These are phyloP conservation scores for Mimachlamys varia DNA, from an alignment of 2,888 invertebrate genomes.

Conservation along the genomic window DNA sequence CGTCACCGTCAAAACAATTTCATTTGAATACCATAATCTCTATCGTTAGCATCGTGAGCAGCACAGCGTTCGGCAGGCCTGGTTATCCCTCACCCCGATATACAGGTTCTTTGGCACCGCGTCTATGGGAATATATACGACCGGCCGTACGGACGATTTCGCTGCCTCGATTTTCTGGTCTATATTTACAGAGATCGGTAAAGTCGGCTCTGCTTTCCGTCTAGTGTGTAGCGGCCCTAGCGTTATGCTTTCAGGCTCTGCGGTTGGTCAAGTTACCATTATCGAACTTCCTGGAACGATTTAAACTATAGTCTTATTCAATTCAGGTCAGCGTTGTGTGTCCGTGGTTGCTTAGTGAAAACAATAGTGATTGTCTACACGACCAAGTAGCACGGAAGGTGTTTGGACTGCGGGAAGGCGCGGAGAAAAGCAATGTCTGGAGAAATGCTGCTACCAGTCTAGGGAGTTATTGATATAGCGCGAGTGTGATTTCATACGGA, in stretches of 20 bases:
- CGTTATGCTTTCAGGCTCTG: background rate
- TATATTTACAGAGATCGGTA: background rate
- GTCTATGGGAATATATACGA: background rate
- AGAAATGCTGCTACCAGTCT: background rate
- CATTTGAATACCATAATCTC: background rate
- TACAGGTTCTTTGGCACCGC: background rate
- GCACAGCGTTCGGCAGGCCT: background rate
- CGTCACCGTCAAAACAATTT: background rate
- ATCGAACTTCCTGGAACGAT: constrained; percentile 28
- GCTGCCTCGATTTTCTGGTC: background rate
- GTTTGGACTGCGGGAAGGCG: background rate
- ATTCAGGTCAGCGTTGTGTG: background rate
- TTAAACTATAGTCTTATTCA: constrained; percentile 16
- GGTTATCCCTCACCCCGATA: background rate
- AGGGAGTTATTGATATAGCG: background rate
- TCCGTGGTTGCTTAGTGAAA: constrained; percentile 34
- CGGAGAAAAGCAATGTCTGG: background rate
- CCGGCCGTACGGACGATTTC: background rate
- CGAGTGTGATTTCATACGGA: background rate
- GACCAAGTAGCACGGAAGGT: background rate
- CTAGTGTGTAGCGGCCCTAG: background rate
- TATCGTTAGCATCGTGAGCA: background rate
- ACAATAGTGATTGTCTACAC: constrained; percentile 31
- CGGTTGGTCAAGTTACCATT: constrained; percentile 21
- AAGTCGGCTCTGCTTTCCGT: background rate